Evolutionary conservation across 2,888 invertebrate species (phyloP).

Genomic region (Tetranychus piercei): DNA sequence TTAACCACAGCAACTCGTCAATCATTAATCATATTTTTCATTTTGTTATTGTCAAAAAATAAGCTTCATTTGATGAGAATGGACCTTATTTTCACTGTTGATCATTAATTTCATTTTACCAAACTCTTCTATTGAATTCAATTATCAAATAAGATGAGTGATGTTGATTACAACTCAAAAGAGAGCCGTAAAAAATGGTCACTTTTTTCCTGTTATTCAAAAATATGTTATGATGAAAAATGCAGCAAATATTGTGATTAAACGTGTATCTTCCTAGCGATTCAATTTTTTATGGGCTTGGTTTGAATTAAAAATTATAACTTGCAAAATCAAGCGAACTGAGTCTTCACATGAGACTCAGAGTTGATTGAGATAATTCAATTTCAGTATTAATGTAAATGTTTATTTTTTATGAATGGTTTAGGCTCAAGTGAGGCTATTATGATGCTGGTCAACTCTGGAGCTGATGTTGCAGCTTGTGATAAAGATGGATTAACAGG

Average conservation of each 20-base stretch:
- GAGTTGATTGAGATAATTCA: not conserved
- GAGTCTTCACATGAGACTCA: no score
- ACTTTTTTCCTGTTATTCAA: not conserved
- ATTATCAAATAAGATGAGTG: no score
- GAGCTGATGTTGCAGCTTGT: slow-evolving; percentile 57
- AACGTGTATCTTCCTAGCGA: no score
- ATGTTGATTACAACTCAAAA: no score
- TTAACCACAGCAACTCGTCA: not conserved
- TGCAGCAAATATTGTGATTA: not conserved
- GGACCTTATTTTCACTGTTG: not conserved
- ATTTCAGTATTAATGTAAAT: not conserved
- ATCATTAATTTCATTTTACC: not conserved
- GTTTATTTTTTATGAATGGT: slow-evolving; percentile 15
- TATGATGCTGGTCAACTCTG: slow-evolving; percentile 64
- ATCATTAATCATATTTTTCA: not conserved
- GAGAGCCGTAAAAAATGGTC: not conserved
- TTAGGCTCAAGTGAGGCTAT: slow-evolving; percentile 72
- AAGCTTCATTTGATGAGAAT: not conserved
- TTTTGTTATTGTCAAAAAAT: not conserved
- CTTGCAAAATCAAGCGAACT: no score
- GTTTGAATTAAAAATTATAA: no score
- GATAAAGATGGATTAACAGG: slow-evolving; percentile 79
- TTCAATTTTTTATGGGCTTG: no score
- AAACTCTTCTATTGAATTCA: not conserved
- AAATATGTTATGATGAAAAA: not conserved